phyloP scores from a whole-genome alignment of 2,113 vertebrate genomes.

The Pluvialis apricaria region DNA sequence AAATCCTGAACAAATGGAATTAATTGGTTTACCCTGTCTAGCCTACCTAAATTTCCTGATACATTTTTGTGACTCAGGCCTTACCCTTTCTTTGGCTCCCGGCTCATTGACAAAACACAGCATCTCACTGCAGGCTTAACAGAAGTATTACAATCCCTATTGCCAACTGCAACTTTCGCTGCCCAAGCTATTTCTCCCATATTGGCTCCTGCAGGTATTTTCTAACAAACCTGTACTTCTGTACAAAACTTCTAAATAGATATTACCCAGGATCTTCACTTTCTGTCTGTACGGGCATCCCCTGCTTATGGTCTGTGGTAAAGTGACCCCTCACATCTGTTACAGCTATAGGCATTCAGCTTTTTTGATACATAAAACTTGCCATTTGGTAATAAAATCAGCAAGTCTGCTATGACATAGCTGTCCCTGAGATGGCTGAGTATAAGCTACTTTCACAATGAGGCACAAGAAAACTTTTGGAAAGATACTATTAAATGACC shows the following conservation, averaged over 20 bases:
- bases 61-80: background rate
- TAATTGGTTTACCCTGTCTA: background rate
- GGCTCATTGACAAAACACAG: background rate
- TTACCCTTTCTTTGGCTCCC: background rate
- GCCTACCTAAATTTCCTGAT: background rate
- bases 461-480: background rate
- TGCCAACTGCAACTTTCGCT: background rate
- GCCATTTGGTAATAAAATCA: background rate
- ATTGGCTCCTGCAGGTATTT: background rate
- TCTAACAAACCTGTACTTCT: background rate
- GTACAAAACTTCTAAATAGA: background rate
- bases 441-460: background rate
- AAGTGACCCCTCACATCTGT: background rate
- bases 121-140: background rate
- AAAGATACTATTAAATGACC: background rate
- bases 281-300: background rate
- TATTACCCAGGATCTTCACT: background rate
- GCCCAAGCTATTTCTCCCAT: background rate
- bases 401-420: background rate
- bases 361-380: background rate
- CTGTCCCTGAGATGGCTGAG: background rate
- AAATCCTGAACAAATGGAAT: background rate
- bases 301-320: background rate
- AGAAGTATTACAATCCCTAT: background rate
- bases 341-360: background rate